Evolutionary conservation across 2,888 invertebrate species (phyloP).

Genomic region (Aphodius sticticus): DNA sequence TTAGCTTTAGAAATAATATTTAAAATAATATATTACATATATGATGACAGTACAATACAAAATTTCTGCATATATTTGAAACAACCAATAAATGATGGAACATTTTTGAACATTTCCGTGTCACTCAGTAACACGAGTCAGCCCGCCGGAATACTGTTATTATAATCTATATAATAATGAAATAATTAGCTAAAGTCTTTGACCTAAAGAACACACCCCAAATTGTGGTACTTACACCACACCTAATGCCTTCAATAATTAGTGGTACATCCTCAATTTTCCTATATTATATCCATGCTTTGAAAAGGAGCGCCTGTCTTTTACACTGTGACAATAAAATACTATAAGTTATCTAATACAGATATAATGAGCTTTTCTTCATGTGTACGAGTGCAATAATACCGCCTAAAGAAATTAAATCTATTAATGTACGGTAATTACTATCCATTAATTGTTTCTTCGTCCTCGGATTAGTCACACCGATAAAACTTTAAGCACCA

Average conservation of each 20-base stretch:
- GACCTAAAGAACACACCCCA: slow-evolving; percentile 4
- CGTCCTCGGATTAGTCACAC: background rate
- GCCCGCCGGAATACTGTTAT: too few species aligned
- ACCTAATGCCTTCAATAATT: background rate
- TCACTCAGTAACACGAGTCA: too few species aligned
- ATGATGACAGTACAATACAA: too few species aligned
- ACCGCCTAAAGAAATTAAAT: background rate
- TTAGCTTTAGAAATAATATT: too few species aligned
- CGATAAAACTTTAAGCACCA: background rate
- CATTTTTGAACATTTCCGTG: too few species aligned
- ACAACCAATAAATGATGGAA: too few species aligned
- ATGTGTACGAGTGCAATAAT: background rate
- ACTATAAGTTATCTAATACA: background rate
- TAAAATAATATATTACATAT: too few species aligned
- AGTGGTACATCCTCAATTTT: background rate
- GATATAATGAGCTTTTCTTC: background rate
- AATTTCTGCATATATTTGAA: too few species aligned
- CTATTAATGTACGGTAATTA: background rate
- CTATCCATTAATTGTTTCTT: background rate
- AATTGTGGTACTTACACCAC: background rate
- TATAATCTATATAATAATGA: too few species aligned
- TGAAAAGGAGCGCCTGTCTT: background rate
- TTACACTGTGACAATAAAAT: background rate
- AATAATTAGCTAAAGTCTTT: background rate
- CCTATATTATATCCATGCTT: background rate